Percentiles rank a stretch among this genome's conserved stretches.
These are phyloP conservation scores for Smutsia temminckii DNA, from an alignment of 2,797 vertebrate species.

Conservation along the genomic window DNA sequence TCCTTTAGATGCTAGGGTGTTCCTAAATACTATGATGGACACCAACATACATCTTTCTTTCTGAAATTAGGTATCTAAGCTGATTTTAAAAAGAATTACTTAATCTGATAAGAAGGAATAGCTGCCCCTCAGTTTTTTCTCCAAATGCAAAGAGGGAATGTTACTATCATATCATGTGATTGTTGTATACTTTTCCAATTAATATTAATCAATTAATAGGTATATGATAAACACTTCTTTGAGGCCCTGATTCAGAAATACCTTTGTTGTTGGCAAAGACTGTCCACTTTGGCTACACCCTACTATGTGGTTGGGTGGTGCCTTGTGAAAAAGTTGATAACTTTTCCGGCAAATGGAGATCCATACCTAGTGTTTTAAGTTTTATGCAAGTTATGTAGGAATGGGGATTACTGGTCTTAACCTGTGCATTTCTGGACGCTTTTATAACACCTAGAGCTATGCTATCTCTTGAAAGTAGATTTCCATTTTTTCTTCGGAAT, in stretches of 20 bases:
- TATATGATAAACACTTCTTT: background rate
- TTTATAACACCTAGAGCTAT: background rate
- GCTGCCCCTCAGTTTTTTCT: background rate
- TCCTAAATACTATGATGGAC: background rate
- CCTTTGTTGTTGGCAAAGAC: background rate
- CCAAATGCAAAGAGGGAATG: background rate
- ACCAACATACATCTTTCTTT: background rate
- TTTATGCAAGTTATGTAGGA: background rate
- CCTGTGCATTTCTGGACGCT: background rate
- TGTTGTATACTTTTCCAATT: background rate
- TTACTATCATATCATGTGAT: background rate
- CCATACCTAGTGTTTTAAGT: background rate
- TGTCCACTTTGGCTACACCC: background rate
- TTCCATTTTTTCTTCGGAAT: background rate
- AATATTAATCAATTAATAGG: background rate
- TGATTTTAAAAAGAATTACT: background rate
- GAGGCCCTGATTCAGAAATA: background rate
- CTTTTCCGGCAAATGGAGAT: background rate
- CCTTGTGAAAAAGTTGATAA: background rate
- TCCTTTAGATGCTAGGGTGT: background rate
- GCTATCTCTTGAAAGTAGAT: background rate
- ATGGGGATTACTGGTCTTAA: background rate
- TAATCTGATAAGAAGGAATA: background rate
- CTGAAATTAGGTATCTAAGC: constrained; percentile 1
- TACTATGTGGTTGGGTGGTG: background rate